phyloP scores from a whole-genome alignment of 2,113 vertebrate species.

The Aldabrachelys gigantea region DNA sequence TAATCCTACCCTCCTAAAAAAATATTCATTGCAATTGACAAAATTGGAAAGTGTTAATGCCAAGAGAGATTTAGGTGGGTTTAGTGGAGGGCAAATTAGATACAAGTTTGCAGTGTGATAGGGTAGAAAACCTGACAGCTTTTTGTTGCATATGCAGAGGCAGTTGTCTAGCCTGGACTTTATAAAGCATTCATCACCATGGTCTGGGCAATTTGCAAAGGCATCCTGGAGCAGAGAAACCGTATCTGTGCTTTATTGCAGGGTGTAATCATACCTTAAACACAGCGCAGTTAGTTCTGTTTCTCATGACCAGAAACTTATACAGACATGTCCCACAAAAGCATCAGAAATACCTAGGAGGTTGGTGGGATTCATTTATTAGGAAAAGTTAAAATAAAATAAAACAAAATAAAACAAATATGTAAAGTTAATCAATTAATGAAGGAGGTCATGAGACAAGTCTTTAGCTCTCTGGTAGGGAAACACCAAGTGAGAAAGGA shows the following conservation, averaged over 20 bases:
- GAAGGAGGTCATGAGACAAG: neutral
- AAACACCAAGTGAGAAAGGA: neutral
- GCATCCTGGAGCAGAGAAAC: neutral
- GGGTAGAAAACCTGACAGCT: neutral
- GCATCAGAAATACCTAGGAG: neutral
- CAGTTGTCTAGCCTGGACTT: accelerated
- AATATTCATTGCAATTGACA: neutral
- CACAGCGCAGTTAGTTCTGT: neutral
- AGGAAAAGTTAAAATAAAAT: neutral
- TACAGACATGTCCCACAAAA: neutral
- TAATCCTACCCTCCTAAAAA: neutral
- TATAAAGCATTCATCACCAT: neutral
- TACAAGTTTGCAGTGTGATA: neutral
- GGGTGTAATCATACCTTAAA: neutral
- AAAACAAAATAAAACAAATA: neutral
- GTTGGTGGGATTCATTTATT: neutral
- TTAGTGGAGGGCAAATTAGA: neutral
- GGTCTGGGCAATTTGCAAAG: neutral
- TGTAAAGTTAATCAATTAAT: neutral
- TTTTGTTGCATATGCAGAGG: neutral
- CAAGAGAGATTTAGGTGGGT: neutral
- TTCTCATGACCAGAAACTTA: neutral
- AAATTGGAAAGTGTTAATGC: neutral
- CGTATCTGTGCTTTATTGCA: neutral
- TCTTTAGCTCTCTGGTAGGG: neutral